Base-by-base conservation (phyloP, 2,797 vertebrate species). In the Bucorvus abyssinicus region DNA sequence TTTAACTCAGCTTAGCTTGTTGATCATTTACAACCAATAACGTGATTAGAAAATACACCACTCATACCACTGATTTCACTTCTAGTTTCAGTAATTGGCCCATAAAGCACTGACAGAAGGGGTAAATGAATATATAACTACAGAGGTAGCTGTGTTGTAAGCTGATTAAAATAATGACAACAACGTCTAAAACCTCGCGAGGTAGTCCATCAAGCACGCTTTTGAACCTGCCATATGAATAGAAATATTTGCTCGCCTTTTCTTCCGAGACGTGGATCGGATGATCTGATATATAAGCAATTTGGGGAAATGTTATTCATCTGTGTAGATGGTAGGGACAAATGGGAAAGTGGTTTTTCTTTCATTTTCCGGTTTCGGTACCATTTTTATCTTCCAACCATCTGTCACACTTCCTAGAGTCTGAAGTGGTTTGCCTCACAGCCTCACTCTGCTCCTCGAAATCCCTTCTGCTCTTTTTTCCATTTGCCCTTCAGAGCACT, bases 1-100 rank as follows among this genome's bases (percentile, higher is more conserved):
- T 95, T 50, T 70, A 89, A 24, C 53, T 95, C 88, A n/a, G 34
- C 9, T 93, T 45, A 36, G 36, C 45, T 84, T 47, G 47, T 61
- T 87, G 65, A 68, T 83, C 61, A 40, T 76, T 65, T 61, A 4
- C 16, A 52, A 13, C 34, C 84, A 38, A 4, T 24, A 73, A 47
- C 1, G 7, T 18, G n/a, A 81, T 32, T 71, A 82, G 49, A 10
- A 94, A 67, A 78, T 20, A 20, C 27, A 53, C 70, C 49, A 9
- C 34, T 84, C 60, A 27, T 30, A 53, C 13, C 42, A 34, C 8
- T 23, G 68, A 56, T 76, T 89, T 74, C 36, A 73, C 14, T 56
- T 74, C 44, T 44, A 27, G n/a, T 40, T 76, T 34, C 53, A 91
- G 63, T 36, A 63, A 44, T 3, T 63, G 69, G 38, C 21, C 42